A percentile compares a stretch with the other conserved stretches of the same genome.
phyloP scores from a whole-genome alignment of 2,113 vertebrate genomes.

The Hemibagrus wyckioides region DNA sequence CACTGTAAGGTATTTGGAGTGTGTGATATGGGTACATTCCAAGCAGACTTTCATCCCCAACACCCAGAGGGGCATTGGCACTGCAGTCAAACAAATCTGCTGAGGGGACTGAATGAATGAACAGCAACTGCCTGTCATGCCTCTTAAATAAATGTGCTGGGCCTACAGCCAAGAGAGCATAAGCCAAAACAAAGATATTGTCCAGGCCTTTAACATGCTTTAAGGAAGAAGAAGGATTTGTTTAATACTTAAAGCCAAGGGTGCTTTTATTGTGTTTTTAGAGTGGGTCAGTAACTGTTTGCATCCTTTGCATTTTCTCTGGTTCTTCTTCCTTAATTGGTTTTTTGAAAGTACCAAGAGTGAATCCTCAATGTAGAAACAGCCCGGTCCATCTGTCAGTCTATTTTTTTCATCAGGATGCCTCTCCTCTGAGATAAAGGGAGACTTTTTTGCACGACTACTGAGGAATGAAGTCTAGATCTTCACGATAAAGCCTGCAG shows the following conservation, averaged over 20 bases:
- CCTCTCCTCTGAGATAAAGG: conserved; percentile 77
- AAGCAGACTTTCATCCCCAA: conserved; percentile 28
- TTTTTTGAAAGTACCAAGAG: conserved; percentile 60
- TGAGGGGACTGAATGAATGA: conserved; percentile 49
- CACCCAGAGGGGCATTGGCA: conserved; percentile 24
- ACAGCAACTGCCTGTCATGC: conserved; percentile 55
- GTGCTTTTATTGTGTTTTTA: conserved; percentile 48
- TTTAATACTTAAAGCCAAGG: conserved; percentile 52
- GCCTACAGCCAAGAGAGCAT: conserved; percentile 50
- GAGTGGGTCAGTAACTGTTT: conserved; percentile 42
- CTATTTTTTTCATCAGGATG: conserved; percentile 76
- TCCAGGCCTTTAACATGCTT: conserved; percentile 53
- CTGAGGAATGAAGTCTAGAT: conserved; percentile 29
- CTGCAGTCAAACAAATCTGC: conserved; percentile 15
- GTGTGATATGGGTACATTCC: conserved; percentile 34
- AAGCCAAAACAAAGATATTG: conserved; percentile 60
- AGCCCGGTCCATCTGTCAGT: conserved; percentile 70
- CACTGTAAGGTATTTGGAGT: conserved; percentile 32
- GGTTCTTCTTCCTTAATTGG: conserved; percentile 48
- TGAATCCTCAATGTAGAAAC: conserved; percentile 63
- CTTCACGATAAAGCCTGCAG: neutral
- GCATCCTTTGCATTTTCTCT: conserved; percentile 38
- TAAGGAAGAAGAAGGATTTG: conserved; percentile 58
- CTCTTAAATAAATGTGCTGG: conserved; percentile 53
- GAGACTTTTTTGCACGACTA: neutral